A percentile compares a stretch with the other conserved stretches of the same genome.
Conservation (phyloP, 2,888 invertebrate genomes). For the Spialia ferax region DNA sequence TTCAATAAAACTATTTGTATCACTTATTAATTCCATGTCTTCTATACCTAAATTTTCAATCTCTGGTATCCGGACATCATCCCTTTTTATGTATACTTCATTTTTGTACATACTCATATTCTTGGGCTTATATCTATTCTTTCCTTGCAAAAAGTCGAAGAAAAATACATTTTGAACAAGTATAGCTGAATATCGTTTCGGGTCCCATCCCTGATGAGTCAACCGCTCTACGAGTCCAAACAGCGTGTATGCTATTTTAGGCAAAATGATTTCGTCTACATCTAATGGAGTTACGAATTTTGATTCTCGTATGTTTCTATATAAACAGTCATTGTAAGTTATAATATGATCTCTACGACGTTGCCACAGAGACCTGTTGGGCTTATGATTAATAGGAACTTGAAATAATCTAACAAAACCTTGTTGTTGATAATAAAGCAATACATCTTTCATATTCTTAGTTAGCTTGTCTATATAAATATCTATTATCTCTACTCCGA, state of each 20-base stretch:
- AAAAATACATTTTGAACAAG: conserved; percentile 90
- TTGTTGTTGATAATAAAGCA: conserved; percentile 84
- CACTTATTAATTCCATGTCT: conserved; percentile 65
- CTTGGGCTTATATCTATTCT: conserved; percentile 56
- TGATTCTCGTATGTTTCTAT: conserved; percentile 89
- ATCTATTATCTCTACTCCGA: conserved; percentile 89
- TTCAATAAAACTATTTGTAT: conserved; percentile 59
- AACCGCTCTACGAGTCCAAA: conserved; percentile 83
- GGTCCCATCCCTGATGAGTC: conserved; percentile 69
- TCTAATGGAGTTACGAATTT: conserved; percentile 90
- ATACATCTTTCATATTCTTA: conserved; percentile 80
- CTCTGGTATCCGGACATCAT: conserved; percentile 71
- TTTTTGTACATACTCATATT: conserved; percentile 54
- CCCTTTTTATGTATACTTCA: conserved; percentile 73
- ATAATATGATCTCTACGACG: conserved; percentile 90
- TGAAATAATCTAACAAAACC: conserved; percentile 80
- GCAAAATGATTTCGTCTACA: conserved; percentile 91
- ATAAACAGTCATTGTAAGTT: conserved; percentile 93
- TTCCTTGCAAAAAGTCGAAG: conserved; percentile 84
- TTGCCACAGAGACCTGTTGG: conserved; percentile 85
- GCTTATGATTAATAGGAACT: conserved; percentile 82
- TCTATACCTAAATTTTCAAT: conserved; percentile 58
- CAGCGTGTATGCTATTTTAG: conserved; percentile 87
- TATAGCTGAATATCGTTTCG: conserved; percentile 86
- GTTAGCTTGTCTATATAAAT: conserved; percentile 88